Conservation (phyloP, 2,888 invertebrate genomes). For the Zeuzera pyrina region DNA sequence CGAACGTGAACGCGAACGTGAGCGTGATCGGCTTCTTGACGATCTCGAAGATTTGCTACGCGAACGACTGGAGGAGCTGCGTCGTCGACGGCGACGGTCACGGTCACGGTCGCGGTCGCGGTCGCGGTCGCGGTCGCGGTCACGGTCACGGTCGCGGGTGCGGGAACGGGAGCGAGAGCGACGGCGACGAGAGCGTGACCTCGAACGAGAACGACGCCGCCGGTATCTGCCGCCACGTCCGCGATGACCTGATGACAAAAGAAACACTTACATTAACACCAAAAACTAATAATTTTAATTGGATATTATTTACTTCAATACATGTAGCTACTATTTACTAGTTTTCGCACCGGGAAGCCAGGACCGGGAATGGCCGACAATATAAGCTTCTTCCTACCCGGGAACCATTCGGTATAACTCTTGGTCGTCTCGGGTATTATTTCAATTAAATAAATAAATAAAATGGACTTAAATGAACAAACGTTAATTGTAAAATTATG, state of each 20-base stretch:
- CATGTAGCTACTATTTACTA: too few species aligned
- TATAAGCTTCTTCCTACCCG: too few species aligned
- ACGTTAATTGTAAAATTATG: too few species aligned
- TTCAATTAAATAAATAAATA: too few species aligned
- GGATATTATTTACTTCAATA: neutral
- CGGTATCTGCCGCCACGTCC: conserved; percentile 57
- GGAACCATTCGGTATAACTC: too few species aligned
- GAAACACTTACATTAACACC: neutral
- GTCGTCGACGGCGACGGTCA: conserved; percentile 52
- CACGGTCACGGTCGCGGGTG: conserved; percentile 43
- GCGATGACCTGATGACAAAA: conserved; percentile 40
- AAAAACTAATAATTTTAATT: neutral
- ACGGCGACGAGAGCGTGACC: conserved; percentile 33
- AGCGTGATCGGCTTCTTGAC: conserved; percentile 27
- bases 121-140: conserved; percentile 36
- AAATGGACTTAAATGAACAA: too few species aligned
- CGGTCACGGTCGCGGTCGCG: conserved; percentile 41
- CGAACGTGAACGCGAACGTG: conserved; percentile 48
- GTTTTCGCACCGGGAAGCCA: too few species aligned
- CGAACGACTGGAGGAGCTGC: conserved; percentile 60
- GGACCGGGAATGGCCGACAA: too few species aligned
- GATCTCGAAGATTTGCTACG: conserved; percentile 58
- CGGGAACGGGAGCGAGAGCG: conserved; percentile 32
- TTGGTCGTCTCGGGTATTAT: too few species aligned
- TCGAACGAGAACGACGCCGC: conserved; percentile 33